A percentile compares a stretch with the other conserved stretches of the same genome.
Conservation (phyloP, 2,888 invertebrate species). For the Heliconius hortense region DNA sequence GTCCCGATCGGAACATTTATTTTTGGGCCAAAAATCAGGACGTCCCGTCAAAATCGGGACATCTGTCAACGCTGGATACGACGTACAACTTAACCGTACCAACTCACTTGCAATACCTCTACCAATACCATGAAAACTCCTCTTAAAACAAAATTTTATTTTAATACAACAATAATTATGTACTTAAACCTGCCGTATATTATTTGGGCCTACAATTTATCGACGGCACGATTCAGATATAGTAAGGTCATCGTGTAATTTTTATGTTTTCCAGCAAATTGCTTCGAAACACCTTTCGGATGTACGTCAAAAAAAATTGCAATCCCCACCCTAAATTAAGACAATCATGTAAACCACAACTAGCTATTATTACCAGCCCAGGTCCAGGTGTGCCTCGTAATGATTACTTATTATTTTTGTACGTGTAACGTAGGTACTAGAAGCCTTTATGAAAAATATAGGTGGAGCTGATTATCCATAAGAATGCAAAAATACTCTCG, state of each 20-base stretch:
- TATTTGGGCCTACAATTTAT: slow-evolving; percentile 8
- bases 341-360: slow-evolving; percentile 37
- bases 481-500: slow-evolving; percentile 6
- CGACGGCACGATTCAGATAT: not conserved
- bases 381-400: slow-evolving; percentile 43
- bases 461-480: slow-evolving; percentile 7
- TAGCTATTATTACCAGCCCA: slow-evolving; percentile 36
- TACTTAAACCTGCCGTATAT: not conserved
- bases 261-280: slow-evolving; percentile 23
- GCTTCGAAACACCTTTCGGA: slow-evolving; percentile 17
- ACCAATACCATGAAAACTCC: not conserved
- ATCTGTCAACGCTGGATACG: no score
- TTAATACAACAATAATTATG: not conserved
- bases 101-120: no score
- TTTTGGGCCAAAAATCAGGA: no score
- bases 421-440: slow-evolving; percentile 31
- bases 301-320: slow-evolving; percentile 26
- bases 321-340: slow-evolving; percentile 32
- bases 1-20: no score
- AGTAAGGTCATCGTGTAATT: slow-evolving; percentile 8
- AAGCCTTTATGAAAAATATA: slow-evolving; percentile 34
- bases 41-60: no score
- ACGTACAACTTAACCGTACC: no score
- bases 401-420: slow-evolving; percentile 38
- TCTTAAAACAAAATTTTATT: not conserved